Evolutionary conservation across 2,113 vertebrate genomes (phyloP).

Genomic region (Fregetta grallaria): DNA sequence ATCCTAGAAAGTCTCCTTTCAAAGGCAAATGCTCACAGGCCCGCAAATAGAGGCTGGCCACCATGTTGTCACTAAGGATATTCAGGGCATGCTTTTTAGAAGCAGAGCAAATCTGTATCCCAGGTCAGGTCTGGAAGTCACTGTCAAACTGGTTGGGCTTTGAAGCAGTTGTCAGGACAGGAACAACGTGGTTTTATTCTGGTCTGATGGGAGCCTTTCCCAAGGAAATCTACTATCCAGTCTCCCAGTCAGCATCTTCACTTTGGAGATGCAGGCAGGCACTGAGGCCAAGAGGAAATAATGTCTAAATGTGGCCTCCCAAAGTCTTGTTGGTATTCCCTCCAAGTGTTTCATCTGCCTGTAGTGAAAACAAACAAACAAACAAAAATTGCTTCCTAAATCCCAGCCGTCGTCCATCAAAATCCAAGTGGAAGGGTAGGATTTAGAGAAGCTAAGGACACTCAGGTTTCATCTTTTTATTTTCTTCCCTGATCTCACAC

Average conservation of each 20-base stretch:
- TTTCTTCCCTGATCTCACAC: not conserved
- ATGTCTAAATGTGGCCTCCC: not conserved
- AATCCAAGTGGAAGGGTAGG: not conserved
- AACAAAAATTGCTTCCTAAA: conserved; percentile 24
- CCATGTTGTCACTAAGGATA: not conserved
- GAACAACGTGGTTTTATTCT: not conserved
- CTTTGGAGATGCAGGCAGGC: not conserved
- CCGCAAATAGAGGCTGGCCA: not conserved
- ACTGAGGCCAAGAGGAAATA: conserved; percentile 5
- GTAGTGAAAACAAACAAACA: conserved; percentile 36
- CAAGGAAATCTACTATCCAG: not conserved
- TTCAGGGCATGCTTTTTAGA: not conserved
- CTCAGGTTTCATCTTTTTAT: not conserved
- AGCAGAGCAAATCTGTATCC: not conserved
- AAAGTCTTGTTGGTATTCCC: not conserved
- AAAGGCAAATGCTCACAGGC: not conserved
- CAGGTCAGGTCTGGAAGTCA: not conserved
- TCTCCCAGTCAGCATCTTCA: not conserved
- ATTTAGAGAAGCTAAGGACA: not conserved
- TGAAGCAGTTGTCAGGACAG: not conserved
- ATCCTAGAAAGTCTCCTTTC: not conserved
- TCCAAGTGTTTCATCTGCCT: not conserved
- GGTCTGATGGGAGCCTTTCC: not conserved
- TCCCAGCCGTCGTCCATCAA: not conserved
- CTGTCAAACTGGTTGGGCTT: not conserved